Conservation (phyloP, 2,113 vertebrate genomes). For the Eudyptes chrysolophus region DNA sequence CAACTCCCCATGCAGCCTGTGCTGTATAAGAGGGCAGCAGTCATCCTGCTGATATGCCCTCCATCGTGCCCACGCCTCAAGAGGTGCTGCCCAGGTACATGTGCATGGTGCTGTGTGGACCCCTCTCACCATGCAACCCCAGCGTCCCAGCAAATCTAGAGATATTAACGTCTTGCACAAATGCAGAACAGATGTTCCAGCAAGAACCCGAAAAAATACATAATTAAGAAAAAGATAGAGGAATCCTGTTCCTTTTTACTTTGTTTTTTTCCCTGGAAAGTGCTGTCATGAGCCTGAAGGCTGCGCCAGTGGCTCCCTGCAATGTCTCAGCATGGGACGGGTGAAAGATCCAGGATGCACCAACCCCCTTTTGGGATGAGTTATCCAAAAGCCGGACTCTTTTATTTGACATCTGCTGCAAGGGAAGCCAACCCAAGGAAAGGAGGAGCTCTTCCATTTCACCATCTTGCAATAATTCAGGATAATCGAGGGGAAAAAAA, state of each 20-base stretch:
- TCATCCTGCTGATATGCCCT: neutral
- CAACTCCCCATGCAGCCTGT: accelerated
- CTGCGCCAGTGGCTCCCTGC: neutral
- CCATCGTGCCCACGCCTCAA: accelerated
- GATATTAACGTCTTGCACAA: neutral
- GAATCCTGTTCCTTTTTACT: neutral
- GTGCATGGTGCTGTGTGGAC: accelerated
- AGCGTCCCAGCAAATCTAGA: neutral
- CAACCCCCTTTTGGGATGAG: neutral
- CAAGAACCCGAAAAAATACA: neutral
- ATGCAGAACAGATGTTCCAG: constrained; percentile 58
- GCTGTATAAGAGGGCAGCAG: neutral
- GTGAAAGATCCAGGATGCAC: neutral
- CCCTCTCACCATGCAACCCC: neutral
- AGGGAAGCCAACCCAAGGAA: constrained; percentile 22
- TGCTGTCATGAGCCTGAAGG: neutral
- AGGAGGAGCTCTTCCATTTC: constrained; percentile 36
- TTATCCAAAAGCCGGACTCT: constrained; percentile 12
- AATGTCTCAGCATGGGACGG: neutral
- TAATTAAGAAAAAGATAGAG: constrained; percentile 13
- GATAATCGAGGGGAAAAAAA: neutral
- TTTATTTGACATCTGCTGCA: constrained; percentile 62
- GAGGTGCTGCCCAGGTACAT: neutral
- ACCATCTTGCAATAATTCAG: constrained; percentile 72
- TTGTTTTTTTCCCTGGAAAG: neutral